These are phyloP conservation scores for Patella ulyssiponensis DNA, from an alignment of 2,888 invertebrate species.

Conservation along the genomic window DNA sequence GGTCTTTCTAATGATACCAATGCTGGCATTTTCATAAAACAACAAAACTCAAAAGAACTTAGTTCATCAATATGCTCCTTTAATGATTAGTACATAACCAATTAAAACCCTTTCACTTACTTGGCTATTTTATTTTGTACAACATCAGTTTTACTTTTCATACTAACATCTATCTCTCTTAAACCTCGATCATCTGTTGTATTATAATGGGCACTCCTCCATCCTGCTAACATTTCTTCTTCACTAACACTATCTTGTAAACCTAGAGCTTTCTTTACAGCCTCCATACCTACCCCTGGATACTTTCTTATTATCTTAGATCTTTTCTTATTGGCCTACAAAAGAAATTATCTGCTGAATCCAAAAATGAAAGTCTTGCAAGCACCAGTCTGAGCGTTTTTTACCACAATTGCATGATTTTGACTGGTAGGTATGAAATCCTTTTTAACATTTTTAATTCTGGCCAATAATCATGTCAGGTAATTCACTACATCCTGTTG, in stretches of 20 bases:
- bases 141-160: conserved; percentile 83
- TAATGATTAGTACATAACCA: conserved; percentile 62
- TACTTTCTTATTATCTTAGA: conserved; percentile 77
- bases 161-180: conserved; percentile 85
- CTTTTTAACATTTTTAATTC: too few species aligned
- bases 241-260: conserved; percentile 74
- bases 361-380: too few species aligned
- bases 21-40: too few species aligned
- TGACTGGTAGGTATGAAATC: too few species aligned
- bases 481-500: too few species aligned
- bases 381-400: too few species aligned
- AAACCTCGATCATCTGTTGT: conserved; percentile 78
- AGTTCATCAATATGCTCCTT: too few species aligned
- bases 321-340: conserved; percentile 81
- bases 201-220: conserved; percentile 80
- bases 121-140: conserved; percentile 93
- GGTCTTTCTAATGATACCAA: too few species aligned
- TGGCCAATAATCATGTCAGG: too few species aligned
- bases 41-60: too few species aligned
- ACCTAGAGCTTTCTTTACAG: conserved; percentile 81
- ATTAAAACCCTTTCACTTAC: conserved; percentile 69
- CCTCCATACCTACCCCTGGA: conserved; percentile 77
- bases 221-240: conserved; percentile 78
- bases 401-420: too few species aligned
- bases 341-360: neutral